These are phyloP conservation scores for Parotia lawesii DNA, from an alignment of 2,113 vertebrate genomes.

Conservation along the genomic window DNA sequence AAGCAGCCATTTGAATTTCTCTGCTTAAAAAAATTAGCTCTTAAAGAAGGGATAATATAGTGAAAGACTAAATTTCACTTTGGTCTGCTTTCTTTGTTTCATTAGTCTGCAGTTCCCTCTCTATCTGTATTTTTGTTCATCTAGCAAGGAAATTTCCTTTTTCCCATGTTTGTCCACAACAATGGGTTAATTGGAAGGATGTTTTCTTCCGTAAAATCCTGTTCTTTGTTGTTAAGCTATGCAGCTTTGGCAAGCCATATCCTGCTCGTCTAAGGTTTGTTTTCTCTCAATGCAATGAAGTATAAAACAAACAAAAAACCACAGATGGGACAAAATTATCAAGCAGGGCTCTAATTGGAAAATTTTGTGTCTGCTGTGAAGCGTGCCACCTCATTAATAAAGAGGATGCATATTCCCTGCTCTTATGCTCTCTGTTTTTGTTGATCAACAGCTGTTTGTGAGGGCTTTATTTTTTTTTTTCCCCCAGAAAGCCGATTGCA, in stretches of 20 bases:
- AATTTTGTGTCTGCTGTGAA: not conserved
- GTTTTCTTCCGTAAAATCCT: not conserved
- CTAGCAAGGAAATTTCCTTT: not conserved
- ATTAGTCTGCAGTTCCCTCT: not conserved
- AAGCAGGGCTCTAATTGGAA: not conserved
- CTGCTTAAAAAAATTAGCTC: not conserved
- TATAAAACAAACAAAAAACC: not conserved
- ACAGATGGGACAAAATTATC: not conserved
- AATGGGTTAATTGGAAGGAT: not conserved
- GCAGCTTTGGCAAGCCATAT: not conserved
- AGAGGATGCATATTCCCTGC: not conserved
- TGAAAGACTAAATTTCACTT: not conserved
- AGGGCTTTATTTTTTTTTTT: not conserved
- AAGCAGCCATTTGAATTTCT: not conserved
- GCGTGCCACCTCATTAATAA: not conserved
- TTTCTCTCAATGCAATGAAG: not conserved
- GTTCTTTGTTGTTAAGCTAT: not conserved
- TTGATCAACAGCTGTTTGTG: not conserved
- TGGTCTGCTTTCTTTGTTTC: not conserved
- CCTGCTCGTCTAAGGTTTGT: not conserved
- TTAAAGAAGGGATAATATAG: not conserved
- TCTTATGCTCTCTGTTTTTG: not conserved
- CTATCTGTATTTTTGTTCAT: not conserved
- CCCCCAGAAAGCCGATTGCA: rapidly evolving
- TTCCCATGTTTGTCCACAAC: not conserved